Base-by-base conservation (phyloP, 2,888 invertebrate genomes). In the Cremastinae sp. region DNA sequence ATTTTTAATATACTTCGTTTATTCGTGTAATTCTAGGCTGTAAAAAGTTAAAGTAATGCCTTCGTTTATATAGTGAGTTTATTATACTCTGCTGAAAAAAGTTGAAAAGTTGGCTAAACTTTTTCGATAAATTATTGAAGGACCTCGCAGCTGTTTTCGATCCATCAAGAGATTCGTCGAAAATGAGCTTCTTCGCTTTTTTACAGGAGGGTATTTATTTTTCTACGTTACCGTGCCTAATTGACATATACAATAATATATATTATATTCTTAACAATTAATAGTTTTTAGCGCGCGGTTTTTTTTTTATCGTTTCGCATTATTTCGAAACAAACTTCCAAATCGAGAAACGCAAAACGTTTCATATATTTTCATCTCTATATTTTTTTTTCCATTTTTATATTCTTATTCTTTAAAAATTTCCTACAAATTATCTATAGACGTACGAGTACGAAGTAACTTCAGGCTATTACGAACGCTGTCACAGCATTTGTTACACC, bases 31-130 rank as follows among this genome's bases (percentile, higher is more conserved):
- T 65, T 69, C 69, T 74, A 71, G 35, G 73, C 68, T 74, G 78
- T 73, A 75, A 78, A 78, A 68, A 78, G 65, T 51, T 75, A 78
- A 64, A 70, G 61, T 89, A 88, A 88, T 88, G 88, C 86, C 87
- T 85, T 88, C 84, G 81, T 86, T 86, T 87, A 87, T 86, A 86
- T 86, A 87, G 78, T 87, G 85, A 84, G 82, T 85, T 80, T 83
- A 79, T 85, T n/a, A 85, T 79, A 78, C 28, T 3, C 28, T 28
- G 28, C 28, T 28, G 28, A 5, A 28, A 28, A 28, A 28, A 28
- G 28, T 28, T 28, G 28, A 5, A 5, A 3, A 28, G 5, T 5
- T 28, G 28, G 28, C 2, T 28, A 5, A 5, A 28, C 2, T 3
- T 28, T 28, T 28, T 28, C 2, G 28, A 28, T 3, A 3, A 28